Base-by-base conservation (phyloP, 2,888 invertebrate species). In the Eupelmus urozonus region DNA sequence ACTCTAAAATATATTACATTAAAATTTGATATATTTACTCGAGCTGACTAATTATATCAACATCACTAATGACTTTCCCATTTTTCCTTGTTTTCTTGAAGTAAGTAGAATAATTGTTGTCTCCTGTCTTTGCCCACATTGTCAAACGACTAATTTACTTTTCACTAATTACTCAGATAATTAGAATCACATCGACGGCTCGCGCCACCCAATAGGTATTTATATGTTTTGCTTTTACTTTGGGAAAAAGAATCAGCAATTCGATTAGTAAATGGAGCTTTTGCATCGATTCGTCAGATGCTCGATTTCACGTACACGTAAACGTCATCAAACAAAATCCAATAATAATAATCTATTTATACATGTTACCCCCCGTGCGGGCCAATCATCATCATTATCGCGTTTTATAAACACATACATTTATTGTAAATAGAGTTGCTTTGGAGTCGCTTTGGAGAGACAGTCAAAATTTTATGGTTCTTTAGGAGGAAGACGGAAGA, bases 261-360 rank as follows among this genome's bases (percentile, higher is more conserved):
- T 79, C 75, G 45, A 79, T 79, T 79, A 79, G 78, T 79, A 79
- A 79, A 79, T 51, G 72, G 20, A 75, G 57, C 65, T 74, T 78
- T 70, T 60, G 62, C 60, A 45, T 40, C 73, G 63, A 65, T 65
- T 65, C 63, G 55, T 29, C 73, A 20, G 60, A 69, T 62, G 40
- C 20, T 76, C n/a, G n/a, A n/a, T n/a, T n/a, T n/a, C 57, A 51
- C 4, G 34, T 13, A n/a, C n/a, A n/a, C 23, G 16, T 45, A 20
- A 18, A 63, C 59, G n/a, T 34, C 16, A 23, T 23, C 57, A 57
- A 45, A 42, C 57, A 42, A 57, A 69, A 62, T n/a, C n/a, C n/a
- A n/a, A n/a, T n/a, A n/a, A n/a, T n/a, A n/a, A n/a, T n/a, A n/a
- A n/a, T n/a, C n/a, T n/a, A n/a, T n/a, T n/a, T n/a, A 23, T 45